phyloP scores from a whole-genome alignment of 2,113 vertebrate species.

The Melospiza melodia region DNA sequence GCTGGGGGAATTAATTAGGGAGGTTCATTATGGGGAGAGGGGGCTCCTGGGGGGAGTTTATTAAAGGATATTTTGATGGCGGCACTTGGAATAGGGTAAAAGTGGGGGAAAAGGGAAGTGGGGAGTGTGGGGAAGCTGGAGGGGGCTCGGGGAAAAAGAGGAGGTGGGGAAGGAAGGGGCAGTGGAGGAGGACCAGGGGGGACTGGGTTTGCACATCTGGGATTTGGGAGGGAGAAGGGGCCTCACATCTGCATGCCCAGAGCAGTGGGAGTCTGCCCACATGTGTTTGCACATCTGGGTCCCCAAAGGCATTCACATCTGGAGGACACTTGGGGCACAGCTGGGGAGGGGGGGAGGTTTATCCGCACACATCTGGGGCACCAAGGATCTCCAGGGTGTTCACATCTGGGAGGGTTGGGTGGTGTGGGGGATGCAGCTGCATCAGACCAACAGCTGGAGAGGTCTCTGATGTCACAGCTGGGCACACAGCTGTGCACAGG shows the following conservation, averaged over 20 bases:
- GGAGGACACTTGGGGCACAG: background rate
- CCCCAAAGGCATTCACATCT: background rate
- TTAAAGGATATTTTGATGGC: accelerated
- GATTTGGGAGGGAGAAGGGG: background rate
- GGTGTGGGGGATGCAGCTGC: accelerated
- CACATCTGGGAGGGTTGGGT: background rate
- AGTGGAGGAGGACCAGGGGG: accelerated
- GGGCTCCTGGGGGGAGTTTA: accelerated
- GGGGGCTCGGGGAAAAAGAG: background rate
- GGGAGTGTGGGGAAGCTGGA: background rate
- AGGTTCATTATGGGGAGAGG: background rate
- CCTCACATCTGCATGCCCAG: background rate
- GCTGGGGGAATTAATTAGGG: no score
- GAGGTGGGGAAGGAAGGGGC: no score
- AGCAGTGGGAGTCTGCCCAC: no score
- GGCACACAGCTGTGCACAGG: background rate
- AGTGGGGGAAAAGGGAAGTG: accelerated
- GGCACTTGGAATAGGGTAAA: background rate
- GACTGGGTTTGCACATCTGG: background rate
- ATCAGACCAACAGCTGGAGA: background rate
- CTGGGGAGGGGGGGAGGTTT: background rate
- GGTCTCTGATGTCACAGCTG: background rate
- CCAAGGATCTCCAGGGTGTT: no score
- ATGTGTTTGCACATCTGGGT: background rate
- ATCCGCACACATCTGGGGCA: background rate